Conservation (phyloP, 2,888 invertebrate species). For the Flabesymbios commensalis region DNA sequence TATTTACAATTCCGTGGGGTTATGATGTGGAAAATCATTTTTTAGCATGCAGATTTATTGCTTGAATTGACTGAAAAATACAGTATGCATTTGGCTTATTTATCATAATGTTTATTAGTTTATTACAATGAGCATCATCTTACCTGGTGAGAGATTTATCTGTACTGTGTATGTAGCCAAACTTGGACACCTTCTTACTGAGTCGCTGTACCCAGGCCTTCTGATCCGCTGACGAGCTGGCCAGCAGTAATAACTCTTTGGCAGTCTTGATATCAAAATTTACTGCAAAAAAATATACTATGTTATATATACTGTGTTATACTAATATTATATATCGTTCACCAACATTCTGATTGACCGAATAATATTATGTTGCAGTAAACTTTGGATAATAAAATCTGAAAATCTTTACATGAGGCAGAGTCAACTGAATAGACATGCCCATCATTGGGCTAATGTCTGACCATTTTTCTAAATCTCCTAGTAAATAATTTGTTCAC, state of each 20-base stretch:
- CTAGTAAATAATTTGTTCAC: too few relatives aligned
- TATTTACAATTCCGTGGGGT: too few relatives aligned
- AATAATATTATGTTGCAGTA: background rate
- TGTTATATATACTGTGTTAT: background rate
- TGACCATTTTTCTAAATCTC: too few relatives aligned
- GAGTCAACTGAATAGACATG: background rate
- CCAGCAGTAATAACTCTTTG: constrained; percentile 88
- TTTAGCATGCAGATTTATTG: too few relatives aligned
- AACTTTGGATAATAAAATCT: background rate
- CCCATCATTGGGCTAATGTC: too few relatives aligned
- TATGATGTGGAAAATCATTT: too few relatives aligned
- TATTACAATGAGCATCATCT: too few relatives aligned
- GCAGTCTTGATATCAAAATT: constrained; percentile 92
- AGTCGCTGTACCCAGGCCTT: constrained; percentile 90
- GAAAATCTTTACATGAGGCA: background rate
- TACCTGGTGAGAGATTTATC: too few relatives aligned
- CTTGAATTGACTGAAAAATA: too few relatives aligned
- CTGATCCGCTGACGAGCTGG: constrained; percentile 83
- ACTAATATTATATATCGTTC: background rate
- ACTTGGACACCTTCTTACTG: constrained; percentile 87
- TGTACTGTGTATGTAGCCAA: constrained; percentile 57
- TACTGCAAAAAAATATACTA: constrained; percentile 63
- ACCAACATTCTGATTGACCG: background rate
- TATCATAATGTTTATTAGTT: too few relatives aligned
- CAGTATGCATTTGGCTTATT: too few relatives aligned